Evolutionary conservation across 2,113 vertebrate genomes (phyloP).

Genomic region (Sceloporus tristichus): DNA sequence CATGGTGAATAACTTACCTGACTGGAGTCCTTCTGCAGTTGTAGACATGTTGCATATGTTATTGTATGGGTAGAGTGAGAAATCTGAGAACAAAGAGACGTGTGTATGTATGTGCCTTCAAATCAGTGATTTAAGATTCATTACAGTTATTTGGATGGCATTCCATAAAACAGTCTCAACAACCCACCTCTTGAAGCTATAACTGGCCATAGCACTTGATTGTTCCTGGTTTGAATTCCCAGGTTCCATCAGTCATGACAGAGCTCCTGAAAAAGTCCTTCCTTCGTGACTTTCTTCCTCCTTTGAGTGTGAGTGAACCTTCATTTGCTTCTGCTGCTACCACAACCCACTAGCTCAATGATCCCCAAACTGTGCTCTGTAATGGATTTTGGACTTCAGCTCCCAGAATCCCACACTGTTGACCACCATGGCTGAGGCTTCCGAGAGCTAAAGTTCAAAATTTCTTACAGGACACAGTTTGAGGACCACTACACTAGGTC

Average conservation of each 20-base stretch:
- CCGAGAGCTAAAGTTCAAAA: background rate
- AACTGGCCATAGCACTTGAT: background rate
- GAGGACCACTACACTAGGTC: background rate
- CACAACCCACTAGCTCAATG: background rate
- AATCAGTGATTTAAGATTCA: background rate
- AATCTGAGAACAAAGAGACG: background rate
- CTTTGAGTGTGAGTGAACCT: background rate
- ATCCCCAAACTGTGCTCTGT: background rate
- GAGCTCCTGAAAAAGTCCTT: background rate
- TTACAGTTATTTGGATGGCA: conserved; percentile 9
- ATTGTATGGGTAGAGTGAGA: background rate
- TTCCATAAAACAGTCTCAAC: background rate
- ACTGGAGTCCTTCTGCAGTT: background rate
- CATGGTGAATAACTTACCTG: background rate
- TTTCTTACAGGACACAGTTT: too few species aligned
- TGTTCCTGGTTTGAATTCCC: background rate
- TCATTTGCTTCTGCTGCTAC: too few species aligned
- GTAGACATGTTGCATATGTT: background rate
- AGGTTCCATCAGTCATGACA: background rate
- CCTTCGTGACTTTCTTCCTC: background rate
- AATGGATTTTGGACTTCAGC: background rate
- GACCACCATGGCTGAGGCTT: too few species aligned
- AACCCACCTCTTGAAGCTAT: background rate
- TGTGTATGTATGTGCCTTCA: too few species aligned
- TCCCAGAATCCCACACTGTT: background rate